A percentile compares a stretch with the other conserved stretches of the same genome.
Conservation (phyloP, 2,113 vertebrate species). For the Daubentonia madagascariensis region DNA sequence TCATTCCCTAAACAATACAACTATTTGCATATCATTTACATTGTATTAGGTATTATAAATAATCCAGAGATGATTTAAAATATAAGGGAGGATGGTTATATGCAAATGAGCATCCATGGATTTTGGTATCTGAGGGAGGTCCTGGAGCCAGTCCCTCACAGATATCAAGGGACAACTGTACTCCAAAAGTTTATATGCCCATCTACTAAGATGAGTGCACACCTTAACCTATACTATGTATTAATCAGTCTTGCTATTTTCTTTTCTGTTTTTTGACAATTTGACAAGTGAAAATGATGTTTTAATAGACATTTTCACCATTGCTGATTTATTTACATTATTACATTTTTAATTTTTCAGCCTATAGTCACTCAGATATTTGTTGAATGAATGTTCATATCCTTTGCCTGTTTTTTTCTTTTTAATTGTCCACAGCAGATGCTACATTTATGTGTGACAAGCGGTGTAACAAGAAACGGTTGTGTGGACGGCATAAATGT, state of each 20-base stretch:
- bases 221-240: neutral
- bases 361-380: neutral
- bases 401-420: slow-evolving; percentile 41
- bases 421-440: slow-evolving; percentile 82
- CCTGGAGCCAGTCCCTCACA: neutral
- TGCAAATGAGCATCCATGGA: neutral
- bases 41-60: neutral
- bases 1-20: neutral
- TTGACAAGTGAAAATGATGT: neutral
- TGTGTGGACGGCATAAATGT: slow-evolving; percentile 97
- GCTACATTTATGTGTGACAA: slow-evolving; percentile 94
- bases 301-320: slow-evolving; percentile 28
- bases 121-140: neutral
- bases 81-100: neutral
- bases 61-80: neutral
- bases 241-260: neutral
- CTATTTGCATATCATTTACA: neutral
- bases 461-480: slow-evolving; percentile 95
- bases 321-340: slow-evolving; percentile 21
- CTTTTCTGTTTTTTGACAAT: neutral
- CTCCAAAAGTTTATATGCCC: neutral
- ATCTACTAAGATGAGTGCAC: neutral
- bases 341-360: slow-evolving; percentile 49
- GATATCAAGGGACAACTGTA: neutral
- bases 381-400: slow-evolving; percentile 31